A percentile compares a stretch with the other conserved stretches of the same genome.
phyloP scores from a whole-genome alignment of 2,888 invertebrate species.

The Troglohyphantes excavatus region DNA sequence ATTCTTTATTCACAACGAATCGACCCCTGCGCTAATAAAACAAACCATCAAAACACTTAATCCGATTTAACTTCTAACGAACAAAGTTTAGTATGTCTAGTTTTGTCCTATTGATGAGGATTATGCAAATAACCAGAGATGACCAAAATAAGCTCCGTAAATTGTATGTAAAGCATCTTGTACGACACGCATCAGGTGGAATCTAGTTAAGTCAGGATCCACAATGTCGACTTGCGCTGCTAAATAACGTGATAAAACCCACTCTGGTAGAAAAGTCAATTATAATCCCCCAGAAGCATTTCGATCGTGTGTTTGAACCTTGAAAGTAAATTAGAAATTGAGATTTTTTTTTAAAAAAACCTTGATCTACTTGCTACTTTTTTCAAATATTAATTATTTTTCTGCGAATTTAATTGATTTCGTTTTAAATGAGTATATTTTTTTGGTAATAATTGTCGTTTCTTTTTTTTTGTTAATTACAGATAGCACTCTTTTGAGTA shows the following conservation, averaged over 20 bases:
- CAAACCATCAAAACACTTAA: not conserved
- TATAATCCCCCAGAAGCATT: not conserved
- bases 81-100: not conserved
- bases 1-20: not conserved
- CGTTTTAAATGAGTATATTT: too few relatives aligned
- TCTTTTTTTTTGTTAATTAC: too few relatives aligned
- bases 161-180: not conserved
- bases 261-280: not conserved
- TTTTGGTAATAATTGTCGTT: too few relatives aligned
- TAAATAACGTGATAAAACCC: not conserved
- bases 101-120: not conserved
- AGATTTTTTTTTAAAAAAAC: slow-evolving; percentile 25
- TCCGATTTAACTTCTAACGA: not conserved
- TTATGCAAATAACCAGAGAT: not conserved
- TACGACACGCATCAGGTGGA: not conserved
- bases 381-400: too few relatives aligned
- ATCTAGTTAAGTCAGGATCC: not conserved
- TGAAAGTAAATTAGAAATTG: slow-evolving; percentile 21
- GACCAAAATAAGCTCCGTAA: not conserved
- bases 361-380: not conserved
- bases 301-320: slow-evolving; percentile 2
- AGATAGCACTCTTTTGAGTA: too few relatives aligned
- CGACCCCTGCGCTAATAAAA: not conserved
- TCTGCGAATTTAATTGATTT: too few relatives aligned
- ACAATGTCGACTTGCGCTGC: not conserved